A percentile compares a stretch with the other conserved stretches of the same genome.
Conservation (phyloP, 2,113 vertebrate genomes). For the Anolis sagrei region DNA sequence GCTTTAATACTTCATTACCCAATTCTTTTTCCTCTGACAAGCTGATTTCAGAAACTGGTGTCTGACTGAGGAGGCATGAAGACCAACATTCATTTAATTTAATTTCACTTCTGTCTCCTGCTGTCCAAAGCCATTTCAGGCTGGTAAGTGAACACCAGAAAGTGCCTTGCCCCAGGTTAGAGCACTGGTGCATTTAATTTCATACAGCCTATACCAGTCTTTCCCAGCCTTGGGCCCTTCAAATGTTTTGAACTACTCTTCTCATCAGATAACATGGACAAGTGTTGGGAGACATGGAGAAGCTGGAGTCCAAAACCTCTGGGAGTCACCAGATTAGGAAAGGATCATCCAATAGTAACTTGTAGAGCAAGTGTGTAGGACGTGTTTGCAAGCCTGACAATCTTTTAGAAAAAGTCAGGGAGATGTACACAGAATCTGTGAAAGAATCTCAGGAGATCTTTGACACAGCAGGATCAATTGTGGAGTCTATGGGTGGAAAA, state of each 20-base stretch:
- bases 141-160: neutral
- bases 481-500: no score
- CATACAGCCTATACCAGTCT: neutral
- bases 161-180: neutral
- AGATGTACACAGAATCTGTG: no score
- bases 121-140: neutral
- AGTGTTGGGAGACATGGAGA: neutral
- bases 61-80: constrained; percentile 31
- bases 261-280: neutral
- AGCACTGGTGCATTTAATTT: neutral
- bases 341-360: no score
- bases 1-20: constrained; percentile 40
- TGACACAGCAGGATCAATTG: no score
- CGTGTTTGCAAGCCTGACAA: no score
- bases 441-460: no score
- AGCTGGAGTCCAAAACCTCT: neutral
- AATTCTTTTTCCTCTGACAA: constrained; percentile 40
- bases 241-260: neutral
- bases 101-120: neutral
- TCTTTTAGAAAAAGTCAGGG: no score
- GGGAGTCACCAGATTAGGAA: no score
- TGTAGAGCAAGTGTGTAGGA: no score
- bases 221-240: neutral
- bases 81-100: constrained; percentile 12
- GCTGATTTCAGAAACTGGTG: constrained; percentile 35